A percentile compares a stretch with the other conserved stretches of the same genome.
These are phyloP conservation scores for Montipora sp. DNA, from an alignment of 64 coral and sea anemone species.

Conservation along the genomic window DNA sequence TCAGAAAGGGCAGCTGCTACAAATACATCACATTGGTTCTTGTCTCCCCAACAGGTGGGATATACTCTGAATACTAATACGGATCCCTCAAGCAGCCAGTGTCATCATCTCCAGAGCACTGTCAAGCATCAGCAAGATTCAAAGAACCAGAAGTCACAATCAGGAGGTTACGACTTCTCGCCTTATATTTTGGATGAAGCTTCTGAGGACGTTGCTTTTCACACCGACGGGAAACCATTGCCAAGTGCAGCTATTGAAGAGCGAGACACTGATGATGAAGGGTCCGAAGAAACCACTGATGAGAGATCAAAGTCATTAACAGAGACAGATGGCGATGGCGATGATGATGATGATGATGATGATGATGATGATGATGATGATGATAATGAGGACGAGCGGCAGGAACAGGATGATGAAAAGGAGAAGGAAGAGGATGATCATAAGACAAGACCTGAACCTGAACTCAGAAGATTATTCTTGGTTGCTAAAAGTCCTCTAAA, in stretches of 20 bases:
- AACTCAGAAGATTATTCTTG: slow-evolving; percentile 64
- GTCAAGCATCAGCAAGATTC: slow-evolving; percentile 29
- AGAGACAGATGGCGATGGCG: slow-evolving; percentile 13
- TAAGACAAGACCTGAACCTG: neutral
- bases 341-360: slow-evolving; percentile 16
- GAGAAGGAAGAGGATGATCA: neutral
- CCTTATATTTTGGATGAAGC: slow-evolving; percentile 59
- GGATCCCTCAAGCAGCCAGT: slow-evolving; percentile 10
- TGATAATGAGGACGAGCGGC: neutral
- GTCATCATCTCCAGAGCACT: slow-evolving; percentile 10
- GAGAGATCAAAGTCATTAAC: neutral
- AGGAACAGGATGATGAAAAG: no score
- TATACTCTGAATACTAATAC: neutral
- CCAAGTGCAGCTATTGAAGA: slow-evolving; percentile 3
- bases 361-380: slow-evolving; percentile 15
- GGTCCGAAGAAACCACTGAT: slow-evolving; percentile 26
- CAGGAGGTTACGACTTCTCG: slow-evolving; percentile 32
- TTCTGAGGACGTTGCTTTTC: slow-evolving; percentile 7
- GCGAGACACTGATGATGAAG: slow-evolving; percentile 49
- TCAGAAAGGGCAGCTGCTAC: slow-evolving; percentile 13
- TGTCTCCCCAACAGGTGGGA: neutral
- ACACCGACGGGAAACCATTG: neutral
- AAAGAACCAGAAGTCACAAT: neutral
- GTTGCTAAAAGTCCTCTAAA: slow-evolving; percentile 71
- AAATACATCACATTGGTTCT: slow-evolving; percentile 14